phyloP scores from a whole-genome alignment of 2,888 invertebrate genomes.

The Gryllus longicercus region DNA sequence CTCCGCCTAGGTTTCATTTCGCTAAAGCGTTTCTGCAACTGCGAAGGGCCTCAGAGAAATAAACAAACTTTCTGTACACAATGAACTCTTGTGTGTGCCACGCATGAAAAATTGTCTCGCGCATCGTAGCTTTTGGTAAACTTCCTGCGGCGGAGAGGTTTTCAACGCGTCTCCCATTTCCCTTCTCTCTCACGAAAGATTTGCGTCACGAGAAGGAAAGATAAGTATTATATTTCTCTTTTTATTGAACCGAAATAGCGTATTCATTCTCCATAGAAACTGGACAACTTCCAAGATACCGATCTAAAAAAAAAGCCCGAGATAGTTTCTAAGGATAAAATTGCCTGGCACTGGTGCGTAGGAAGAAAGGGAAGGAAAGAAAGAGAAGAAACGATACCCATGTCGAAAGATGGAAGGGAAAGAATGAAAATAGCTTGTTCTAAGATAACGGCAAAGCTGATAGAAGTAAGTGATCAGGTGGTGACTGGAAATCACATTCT shows the following conservation, averaged over 20 bases:
- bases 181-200: not conserved
- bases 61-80: no score
- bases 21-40: no score
- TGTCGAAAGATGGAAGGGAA: no score
- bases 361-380: not conserved
- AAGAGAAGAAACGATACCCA: not conserved
- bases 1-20: no score
- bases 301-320: not conserved
- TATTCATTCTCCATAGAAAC: conserved; percentile 7
- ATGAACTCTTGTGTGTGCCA: no score
- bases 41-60: no score
- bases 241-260: conserved; percentile 17
- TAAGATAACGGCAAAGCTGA: no score
- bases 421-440: no score
- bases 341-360: not conserved
- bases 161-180: not conserved
- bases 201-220: not conserved
- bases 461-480: no score
- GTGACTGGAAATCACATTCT: no score
- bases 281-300: conserved; percentile 11
- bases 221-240: conserved; percentile 1
- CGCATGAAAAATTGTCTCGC: not conserved
- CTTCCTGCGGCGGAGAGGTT: not conserved
- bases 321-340: not conserved
- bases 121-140: not conserved